A percentile compares a stretch with the other conserved stretches of the same genome.
Conservation (phyloP, 2,888 invertebrate genomes). For the Trileptium ribeirensis region DNA sequence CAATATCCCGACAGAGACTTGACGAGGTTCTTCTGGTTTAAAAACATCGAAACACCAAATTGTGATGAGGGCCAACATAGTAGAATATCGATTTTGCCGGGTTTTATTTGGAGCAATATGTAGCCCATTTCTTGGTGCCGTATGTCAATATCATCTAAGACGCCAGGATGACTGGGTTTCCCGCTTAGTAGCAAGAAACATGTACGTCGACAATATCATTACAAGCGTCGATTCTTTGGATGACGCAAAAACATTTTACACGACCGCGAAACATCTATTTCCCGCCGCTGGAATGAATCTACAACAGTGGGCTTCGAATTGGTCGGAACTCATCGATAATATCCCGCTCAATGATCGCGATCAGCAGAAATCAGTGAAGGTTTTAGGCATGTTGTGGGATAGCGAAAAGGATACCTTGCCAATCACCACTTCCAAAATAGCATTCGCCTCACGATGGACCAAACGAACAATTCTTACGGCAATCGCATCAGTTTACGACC, state of each 20-base stretch:
- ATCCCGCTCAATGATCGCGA: not conserved
- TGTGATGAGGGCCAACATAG: not conserved
- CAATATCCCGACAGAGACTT: constrained; percentile 30
- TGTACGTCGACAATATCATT: constrained; percentile 35
- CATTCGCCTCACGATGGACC: constrained; percentile 10
- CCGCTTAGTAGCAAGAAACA: constrained; percentile 19
- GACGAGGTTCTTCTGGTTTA: constrained; percentile 31
- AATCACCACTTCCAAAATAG: not conserved
- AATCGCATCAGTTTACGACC: constrained; percentile 35
- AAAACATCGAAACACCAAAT: constrained; percentile 1
- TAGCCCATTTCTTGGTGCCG: constrained; percentile 9
- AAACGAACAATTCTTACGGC: constrained; percentile 29
- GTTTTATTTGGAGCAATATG: not conserved
- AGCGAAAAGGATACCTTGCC: constrained; percentile 14
- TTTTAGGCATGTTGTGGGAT: constrained; percentile 15
- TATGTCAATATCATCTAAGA: constrained; percentile 5
- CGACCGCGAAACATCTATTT: constrained; percentile 28
- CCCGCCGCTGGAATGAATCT: constrained; percentile 11
- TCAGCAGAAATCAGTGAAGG: not conserved
- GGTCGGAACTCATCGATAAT: not conserved
- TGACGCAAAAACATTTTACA: constrained; percentile 24
- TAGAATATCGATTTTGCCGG: not conserved
- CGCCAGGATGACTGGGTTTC: not conserved
- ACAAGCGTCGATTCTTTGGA: not conserved
- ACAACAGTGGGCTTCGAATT: constrained; percentile 18